A percentile compares a stretch with the other conserved stretches of the same genome.
These are phyloP conservation scores for Papilio polyxenes DNA, from an alignment of 1,140 invertebrate species.

Conservation along the genomic window DNA sequence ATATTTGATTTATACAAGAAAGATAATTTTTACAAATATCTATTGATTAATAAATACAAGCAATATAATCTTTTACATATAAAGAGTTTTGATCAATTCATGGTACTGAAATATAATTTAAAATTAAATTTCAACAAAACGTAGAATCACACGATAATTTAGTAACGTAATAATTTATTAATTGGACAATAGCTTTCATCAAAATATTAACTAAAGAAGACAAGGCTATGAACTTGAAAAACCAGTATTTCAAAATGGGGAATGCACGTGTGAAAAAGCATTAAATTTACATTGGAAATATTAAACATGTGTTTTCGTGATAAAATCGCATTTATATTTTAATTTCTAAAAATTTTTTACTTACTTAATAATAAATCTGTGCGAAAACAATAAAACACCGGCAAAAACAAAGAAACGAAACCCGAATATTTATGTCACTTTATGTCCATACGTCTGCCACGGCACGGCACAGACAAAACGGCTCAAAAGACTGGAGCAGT, in stretches of 20 bases:
- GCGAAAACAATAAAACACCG: slow-evolving; percentile 46
- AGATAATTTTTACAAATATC: no score
- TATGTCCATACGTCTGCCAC: background rate
- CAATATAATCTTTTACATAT: no score
- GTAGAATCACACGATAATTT: no score
- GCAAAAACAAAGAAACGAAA: slow-evolving; percentile 45
- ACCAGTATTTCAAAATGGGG: slow-evolving; percentile 11
- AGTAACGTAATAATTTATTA: no score
- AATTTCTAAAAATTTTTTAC: background rate
- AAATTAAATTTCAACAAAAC: no score
- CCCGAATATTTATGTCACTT: background rate
- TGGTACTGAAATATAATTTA: no score
- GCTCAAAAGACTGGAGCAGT: background rate
- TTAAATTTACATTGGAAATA: background rate
- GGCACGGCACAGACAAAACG: background rate
- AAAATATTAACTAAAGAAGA: background rate
- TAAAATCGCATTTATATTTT: background rate
- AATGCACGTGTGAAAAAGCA: background rate
- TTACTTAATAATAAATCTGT: slow-evolving; percentile 37
- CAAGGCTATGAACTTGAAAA: background rate
- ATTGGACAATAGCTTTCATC: background rate
- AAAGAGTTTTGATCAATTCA: no score
- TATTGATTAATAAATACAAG: no score
- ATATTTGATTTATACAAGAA: no score
- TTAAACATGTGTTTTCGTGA: slow-evolving; percentile 32